Percentiles rank a stretch among this genome's conserved stretches.
These are phyloP conservation scores for Drosophila koepferae DNA, from an alignment of 2,888 invertebrate genomes.

Conservation along the genomic window DNA sequence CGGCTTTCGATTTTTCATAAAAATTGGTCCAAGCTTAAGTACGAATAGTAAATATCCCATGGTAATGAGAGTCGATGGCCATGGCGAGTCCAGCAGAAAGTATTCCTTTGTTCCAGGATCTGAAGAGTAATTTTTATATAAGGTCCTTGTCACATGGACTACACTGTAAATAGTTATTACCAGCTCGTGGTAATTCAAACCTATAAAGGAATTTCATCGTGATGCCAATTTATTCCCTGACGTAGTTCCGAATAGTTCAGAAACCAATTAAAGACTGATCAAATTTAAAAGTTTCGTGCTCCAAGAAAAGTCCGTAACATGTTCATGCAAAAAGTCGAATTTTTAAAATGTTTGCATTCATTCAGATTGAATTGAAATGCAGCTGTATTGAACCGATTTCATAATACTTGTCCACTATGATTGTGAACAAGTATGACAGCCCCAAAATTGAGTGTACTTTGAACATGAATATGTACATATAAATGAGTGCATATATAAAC, in stretches of 20 bases:
- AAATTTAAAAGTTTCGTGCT: background rate
- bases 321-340: background rate
- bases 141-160: background rate
- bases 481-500: background rate
- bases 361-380: background rate
- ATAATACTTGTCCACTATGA: background rate
- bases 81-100: conserved; percentile 90
- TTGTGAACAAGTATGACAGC: background rate
- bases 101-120: conserved; percentile 1
- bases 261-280: background rate
- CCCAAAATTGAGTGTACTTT: background rate
- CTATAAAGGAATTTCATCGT: background rate
- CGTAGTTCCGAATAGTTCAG: background rate
- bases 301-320: background rate
- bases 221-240: background rate
- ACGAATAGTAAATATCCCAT: conserved; percentile 90
- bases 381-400: background rate
- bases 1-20: conserved; percentile 90
- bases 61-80: conserved; percentile 88
- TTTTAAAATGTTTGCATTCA: background rate
- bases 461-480: background rate
- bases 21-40: conserved; percentile 89
- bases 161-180: background rate
- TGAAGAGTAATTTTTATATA: background rate
- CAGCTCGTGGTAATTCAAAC: background rate